Base-by-base conservation (phyloP, 2,888 invertebrate genomes). In the Caradrina clavipalpis region DNA sequence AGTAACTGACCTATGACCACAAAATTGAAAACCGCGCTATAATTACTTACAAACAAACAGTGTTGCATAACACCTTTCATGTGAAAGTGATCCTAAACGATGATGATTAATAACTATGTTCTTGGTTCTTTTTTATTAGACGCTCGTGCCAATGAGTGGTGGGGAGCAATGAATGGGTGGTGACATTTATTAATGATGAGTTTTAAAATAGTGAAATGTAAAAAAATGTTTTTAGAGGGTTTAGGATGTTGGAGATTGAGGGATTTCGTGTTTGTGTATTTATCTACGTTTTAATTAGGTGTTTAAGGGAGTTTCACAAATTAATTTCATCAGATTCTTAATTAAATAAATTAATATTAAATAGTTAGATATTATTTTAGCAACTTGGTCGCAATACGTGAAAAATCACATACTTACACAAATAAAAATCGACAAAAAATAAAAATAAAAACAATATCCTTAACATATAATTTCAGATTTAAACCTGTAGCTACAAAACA, bases 31-130 rank as follows among this genome's bases (percentile, higher is more conserved):
- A 67, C 57, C 72, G 63, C 78, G 70, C 76, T 78, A 73, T 76
- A 81, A 86, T 76, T 69, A 69, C 76, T 81, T 74, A 79, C 78
- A 72, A 75, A 79, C 71, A 79, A 78, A 81, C 69, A 66, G 31
- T 51, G 45, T 87, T 86, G 73, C 81, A 60, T 78, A 86, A 86
- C 72, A 71, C 84, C 81, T 80, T 86, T 80, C 85, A 76, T 80
- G 63, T 13, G 80, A 82, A 73, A 76, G 73, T 64, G 64, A 73
- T 72, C 59, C 58, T 66, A 86, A 86, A 82, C 81, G 82, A 85
- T 82, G 80, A 76, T 88, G 88, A 89, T 88, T 88, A 86, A 76
- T 77, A 64, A 61, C 68, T 15, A 10, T 21, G 19, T 19, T 65
- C 47, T 61, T 54, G 75, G 26, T 26, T 54, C 10, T 74, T 61